Conservation (phyloP, 2,888 invertebrate genomes). For the Hoplodrina ambigua region DNA sequence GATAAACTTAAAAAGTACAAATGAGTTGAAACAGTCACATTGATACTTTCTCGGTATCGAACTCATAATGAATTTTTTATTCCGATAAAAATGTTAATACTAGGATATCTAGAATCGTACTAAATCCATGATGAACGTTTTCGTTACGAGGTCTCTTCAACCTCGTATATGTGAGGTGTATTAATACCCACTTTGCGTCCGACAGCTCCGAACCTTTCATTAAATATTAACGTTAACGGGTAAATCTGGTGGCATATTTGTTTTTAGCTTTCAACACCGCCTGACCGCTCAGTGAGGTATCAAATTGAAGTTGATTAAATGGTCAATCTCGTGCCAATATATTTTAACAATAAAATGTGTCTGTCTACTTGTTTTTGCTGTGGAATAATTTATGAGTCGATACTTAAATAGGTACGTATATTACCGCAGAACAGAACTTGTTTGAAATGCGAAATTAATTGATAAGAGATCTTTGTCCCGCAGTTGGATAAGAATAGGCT, state of each 20-base stretch:
- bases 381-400: neutral
- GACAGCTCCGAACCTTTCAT: slow-evolving; percentile 17
- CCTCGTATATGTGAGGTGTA: neutral
- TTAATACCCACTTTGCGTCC: slow-evolving; percentile 21
- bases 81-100: too few species aligned
- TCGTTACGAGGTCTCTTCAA: too few species aligned
- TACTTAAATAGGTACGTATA: neutral
- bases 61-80: too few species aligned
- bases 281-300: slow-evolving; percentile 16
- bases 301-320: slow-evolving; percentile 26
- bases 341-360: neutral
- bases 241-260: slow-evolving; percentile 32
- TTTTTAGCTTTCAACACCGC: slow-evolving; percentile 21
- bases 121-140: too few species aligned
- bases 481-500: too few species aligned
- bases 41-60: too few species aligned
- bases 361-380: neutral
- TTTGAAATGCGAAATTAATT: neutral
- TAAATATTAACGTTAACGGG: slow-evolving; percentile 39
- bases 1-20: too few species aligned
- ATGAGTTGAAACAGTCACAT: too few species aligned
- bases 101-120: too few species aligned
- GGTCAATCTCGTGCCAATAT: neutral
- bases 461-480: too few species aligned
- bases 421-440: neutral